phyloP scores from a whole-genome alignment of 2,797 vertebrate genomes.

The Vireo griseus region DNA sequence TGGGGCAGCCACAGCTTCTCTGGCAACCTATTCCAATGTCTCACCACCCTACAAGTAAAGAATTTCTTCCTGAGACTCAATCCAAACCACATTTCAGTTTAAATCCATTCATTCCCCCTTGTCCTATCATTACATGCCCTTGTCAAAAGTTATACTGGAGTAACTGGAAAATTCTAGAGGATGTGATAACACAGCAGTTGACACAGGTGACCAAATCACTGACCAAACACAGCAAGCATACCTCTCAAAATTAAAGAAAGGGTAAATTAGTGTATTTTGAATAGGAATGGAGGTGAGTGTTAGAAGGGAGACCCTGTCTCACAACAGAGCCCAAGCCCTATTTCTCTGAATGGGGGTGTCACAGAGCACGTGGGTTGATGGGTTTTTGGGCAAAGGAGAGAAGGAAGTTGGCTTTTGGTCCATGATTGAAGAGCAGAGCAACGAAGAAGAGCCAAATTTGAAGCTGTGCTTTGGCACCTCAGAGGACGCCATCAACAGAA shows the following conservation, averaged over 20 bases:
- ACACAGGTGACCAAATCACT: not conserved
- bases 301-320: not conserved
- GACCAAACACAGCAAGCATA: not conserved
- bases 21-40: not conserved
- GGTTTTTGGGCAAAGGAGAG: not conserved
- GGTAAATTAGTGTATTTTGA: not conserved
- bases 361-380: fast-evolving
- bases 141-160: not conserved
- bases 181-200: not conserved
- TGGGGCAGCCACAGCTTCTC: not conserved
- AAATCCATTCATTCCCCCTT: not conserved
- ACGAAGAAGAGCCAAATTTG: not conserved
- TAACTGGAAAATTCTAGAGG: not conserved
- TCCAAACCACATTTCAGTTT: not conserved
- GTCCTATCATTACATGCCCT: not conserved
- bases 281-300: not conserved
- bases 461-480: not conserved
- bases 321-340: not conserved
- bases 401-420: not conserved
- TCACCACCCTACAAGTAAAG: not conserved
- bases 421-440: fast-evolving
- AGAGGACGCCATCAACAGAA: not conserved
- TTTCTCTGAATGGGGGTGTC: not conserved
- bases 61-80: not conserved
- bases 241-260: not conserved